These are phyloP conservation scores for Sebastes iracundus DNA, from an alignment of 2,797 vertebrate genomes.

Conservation along the genomic window DNA sequence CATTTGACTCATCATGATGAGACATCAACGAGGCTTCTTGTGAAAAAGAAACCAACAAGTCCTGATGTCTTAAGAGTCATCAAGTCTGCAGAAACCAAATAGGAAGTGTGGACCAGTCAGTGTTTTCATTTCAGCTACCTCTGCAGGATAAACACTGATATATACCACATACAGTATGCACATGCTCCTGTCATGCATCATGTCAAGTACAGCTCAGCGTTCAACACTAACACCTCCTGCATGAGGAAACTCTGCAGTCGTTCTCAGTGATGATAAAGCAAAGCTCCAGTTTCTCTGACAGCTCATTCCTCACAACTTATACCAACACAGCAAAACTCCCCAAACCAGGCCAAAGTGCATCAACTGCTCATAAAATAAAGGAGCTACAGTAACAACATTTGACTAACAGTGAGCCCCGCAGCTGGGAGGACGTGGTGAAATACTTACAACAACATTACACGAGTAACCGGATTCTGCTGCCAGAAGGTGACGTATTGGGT, in stretches of 20 bases:
- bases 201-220: too few species aligned
- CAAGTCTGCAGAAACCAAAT: background rate
- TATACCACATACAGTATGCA: background rate
- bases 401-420: background rate
- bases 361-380: background rate
- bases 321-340: background rate
- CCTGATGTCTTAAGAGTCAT: background rate
- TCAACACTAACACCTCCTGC: background rate
- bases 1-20: background rate
- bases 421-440: background rate
- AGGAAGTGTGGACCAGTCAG: background rate
- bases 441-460: background rate
- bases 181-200: background rate
- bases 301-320: constrained; percentile 15
- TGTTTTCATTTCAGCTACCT: background rate
- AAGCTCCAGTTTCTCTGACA: constrained; percentile 6
- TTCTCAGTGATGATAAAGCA: background rate
- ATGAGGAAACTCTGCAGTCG: background rate
- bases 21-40: background rate
- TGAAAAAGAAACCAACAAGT: background rate
- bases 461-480: background rate
- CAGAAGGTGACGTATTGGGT: background rate
- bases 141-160: background rate
- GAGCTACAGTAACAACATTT: background rate
- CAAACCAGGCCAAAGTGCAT: background rate